Evolutionary conservation across 23 tunicate species (phyloP).

Genomic region (Halocynthia roretzi): DNA sequence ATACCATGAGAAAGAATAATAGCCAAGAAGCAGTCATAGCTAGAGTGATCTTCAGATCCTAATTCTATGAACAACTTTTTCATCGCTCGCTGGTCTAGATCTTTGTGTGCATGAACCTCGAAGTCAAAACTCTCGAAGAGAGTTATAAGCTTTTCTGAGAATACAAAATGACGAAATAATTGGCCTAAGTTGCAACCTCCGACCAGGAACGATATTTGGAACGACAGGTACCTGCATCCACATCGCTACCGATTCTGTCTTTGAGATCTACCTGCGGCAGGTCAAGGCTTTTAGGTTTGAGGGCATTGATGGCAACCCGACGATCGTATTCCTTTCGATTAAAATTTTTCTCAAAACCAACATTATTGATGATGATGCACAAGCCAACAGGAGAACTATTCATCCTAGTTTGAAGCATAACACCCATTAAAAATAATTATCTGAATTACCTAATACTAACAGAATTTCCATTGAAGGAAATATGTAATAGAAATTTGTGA

Average conservation of each 20-base stretch:
- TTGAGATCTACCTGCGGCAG: constrained; percentile 4
- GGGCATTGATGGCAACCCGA: background rate
- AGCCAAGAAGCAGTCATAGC: constrained; percentile 38
- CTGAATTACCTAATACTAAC: too few species aligned
- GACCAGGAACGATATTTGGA: too few species aligned
- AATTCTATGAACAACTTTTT: constrained; percentile 12
- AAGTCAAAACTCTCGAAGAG: constrained; percentile 51
- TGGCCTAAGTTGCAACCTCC: too few species aligned
- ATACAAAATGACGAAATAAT: too few species aligned
- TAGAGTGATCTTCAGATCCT: constrained; percentile 21
- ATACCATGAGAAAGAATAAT: constrained; percentile 59
- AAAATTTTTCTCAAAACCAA: constrained; percentile 5
- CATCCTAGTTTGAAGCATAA: constrained; percentile 13
- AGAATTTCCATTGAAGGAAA: too few species aligned
- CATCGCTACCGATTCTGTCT: constrained; percentile 19
- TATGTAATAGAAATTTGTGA: too few species aligned
- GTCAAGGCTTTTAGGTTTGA: background rate
- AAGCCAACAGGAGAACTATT: constrained; percentile 34
- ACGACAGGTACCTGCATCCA: background rate
- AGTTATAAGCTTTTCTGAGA: background rate
- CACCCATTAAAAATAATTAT: too few species aligned
- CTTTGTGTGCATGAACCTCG: constrained; percentile 15
- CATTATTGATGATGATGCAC: constrained; percentile 61
- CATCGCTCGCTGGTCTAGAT: constrained; percentile 42
- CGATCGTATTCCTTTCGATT: constrained; percentile 8